Base-by-base conservation (phyloP, 2,113 vertebrate genomes). In the Plectropomus leopardus region DNA sequence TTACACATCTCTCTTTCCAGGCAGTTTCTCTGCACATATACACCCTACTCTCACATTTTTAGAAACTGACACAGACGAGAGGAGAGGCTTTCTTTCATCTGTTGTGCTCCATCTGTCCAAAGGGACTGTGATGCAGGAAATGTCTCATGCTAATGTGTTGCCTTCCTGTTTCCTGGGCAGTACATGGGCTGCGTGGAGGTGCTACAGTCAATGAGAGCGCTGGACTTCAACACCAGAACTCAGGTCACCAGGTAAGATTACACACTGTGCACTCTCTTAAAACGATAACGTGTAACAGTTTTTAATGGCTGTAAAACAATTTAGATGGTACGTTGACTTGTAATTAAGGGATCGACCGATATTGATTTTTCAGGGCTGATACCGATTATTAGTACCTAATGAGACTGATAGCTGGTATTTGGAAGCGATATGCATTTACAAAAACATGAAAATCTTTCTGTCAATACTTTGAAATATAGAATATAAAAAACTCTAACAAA, bases 151-250 rank as follows among this genome's bases (percentile, higher is more conserved):
- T 86, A 83, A 76, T 66, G 71, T 86, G 69, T 90, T 60, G 57
- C 45, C 66, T 93, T 90, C 82, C 87, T 90, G 86, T 89, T 92
- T 92, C 66, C 88, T 80, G 68, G 60, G 54, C 90, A 95, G 93
- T 95, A 95, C 92, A 99, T 99, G 98, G 98, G 98, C 42, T 99
- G 98, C 1, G 98, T 99, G 82, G 98, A 99, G 88, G 98, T 99
- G 19, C 96, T 99, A 7, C 97, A 98, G 93, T 99, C 98, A 2
- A 99, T 99, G 98, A 95, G 98, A 65, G 97, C 98, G 11, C 91
- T 99, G 60, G 98, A 99, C 92, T 99, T 99, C 93, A 98, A 96
- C 93, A 99, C 98, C 82, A 96, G 98, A 88, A 99, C 98, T 3
- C 98, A 99, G 91, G 98, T 99, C 93, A 99, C 98, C 91, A 97